Conservation (phyloP, 2,888 invertebrate species). For the Cyclophora punctaria region DNA sequence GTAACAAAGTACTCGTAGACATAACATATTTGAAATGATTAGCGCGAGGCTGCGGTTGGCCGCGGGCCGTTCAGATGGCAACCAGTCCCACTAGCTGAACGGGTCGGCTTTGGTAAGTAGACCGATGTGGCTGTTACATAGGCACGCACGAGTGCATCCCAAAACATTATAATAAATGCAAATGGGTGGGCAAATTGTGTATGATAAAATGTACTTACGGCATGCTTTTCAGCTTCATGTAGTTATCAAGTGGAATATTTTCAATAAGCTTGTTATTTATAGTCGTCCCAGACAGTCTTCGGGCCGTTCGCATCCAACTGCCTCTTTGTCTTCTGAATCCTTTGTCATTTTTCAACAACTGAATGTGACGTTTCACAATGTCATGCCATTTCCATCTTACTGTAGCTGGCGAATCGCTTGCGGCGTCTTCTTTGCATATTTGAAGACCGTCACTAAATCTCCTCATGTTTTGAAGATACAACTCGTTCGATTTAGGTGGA, state of each 20-base stretch:
- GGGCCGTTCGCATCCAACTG: conserved; percentile 66
- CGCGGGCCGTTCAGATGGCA: conserved; percentile 37
- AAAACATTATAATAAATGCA: conserved; percentile 17
- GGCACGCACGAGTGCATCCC: conserved; percentile 28
- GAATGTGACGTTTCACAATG: conserved; percentile 67
- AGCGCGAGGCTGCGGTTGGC: conserved; percentile 36
- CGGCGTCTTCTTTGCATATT: conserved; percentile 71
- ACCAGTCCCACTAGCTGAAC: conserved; percentile 49
- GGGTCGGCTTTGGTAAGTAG: conserved; percentile 44
- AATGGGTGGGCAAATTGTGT: conserved; percentile 1
- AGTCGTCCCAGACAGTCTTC: conserved; percentile 57
- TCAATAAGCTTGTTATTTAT: conserved; percentile 48
- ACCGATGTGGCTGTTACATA: conserved; percentile 36
- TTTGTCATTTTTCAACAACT: conserved; percentile 64
- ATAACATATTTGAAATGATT: conserved; percentile 44
- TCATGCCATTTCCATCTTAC: conserved; percentile 73
- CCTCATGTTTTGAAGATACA: conserved; percentile 67
- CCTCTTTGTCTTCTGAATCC: conserved; percentile 65
- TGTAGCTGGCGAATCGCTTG: conserved; percentile 68
- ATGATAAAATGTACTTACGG: conserved; percentile 50
- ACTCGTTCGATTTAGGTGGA: conserved; percentile 68
- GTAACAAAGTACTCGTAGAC: conserved; percentile 22
- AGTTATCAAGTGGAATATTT: conserved; percentile 49
- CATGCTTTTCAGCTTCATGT: conserved; percentile 66
- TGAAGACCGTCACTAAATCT: conserved; percentile 69